Percentiles rank a stretch among this genome's conserved stretches.
Evolutionary conservation across 1,140 invertebrate genomes (phyloP).

Genomic region (Anastrepha ludens): DNA sequence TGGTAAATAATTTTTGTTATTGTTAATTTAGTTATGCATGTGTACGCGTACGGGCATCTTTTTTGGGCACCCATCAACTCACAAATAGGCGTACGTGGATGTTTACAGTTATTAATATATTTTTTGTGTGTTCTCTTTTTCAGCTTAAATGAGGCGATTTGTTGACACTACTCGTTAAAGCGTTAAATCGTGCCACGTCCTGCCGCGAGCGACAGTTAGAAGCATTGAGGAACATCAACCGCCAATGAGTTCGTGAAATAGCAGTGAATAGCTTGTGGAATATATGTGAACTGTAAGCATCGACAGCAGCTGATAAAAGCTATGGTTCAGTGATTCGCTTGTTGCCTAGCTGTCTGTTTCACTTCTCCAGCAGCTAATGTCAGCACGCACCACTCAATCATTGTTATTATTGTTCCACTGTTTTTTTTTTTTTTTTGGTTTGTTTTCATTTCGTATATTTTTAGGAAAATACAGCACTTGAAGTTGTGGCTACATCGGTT

Average conservation of each 20-base stretch:
- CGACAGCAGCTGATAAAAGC: conserved; percentile 24
- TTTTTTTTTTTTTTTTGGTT: not conserved
- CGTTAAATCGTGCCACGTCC: conserved; percentile 39
- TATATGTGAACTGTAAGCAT: conserved; percentile 44
- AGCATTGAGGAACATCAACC: not conserved
- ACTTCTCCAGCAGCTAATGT: conserved; percentile 34
- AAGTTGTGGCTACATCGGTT: not conserved
- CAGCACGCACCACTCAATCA: conserved; percentile 25
- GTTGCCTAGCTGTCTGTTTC: conserved; percentile 20
- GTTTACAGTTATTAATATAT: conserved; percentile 38
- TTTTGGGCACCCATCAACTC: too few relatives aligned
- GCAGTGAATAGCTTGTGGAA: not conserved
- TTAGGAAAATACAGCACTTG: conserved; percentile 19
- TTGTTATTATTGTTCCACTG: conserved; percentile 2
- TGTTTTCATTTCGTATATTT: not conserved
- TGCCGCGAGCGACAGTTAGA: conserved; percentile 8
- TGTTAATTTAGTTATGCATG: not conserved
- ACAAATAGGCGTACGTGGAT: not conserved
- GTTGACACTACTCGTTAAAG: conserved; percentile 52
- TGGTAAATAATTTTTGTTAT: conserved; percentile 5
- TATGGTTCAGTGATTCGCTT: conserved; percentile 6
- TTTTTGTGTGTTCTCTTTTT: conserved; percentile 39
- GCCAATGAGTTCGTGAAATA: not conserved
- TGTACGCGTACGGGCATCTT: not conserved
- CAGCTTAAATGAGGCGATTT: conserved; percentile 52